These are phyloP conservation scores for Glaucidium brasilianum DNA, from an alignment of 2,113 vertebrate genomes.

Conservation along the genomic window DNA sequence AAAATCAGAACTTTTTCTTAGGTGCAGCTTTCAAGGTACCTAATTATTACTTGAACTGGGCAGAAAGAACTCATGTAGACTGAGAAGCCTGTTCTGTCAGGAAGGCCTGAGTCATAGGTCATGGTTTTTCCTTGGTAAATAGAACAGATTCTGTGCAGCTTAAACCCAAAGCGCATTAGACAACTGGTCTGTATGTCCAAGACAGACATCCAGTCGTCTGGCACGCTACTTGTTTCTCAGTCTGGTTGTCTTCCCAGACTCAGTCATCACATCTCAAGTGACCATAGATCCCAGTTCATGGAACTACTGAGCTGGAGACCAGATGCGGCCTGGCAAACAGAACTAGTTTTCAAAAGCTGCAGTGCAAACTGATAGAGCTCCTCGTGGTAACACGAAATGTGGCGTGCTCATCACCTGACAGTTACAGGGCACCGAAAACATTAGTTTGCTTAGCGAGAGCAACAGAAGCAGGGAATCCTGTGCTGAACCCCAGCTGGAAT, in stretches of 20 bases:
- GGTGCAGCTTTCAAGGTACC: constrained; percentile 34
- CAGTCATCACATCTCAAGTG: constrained; percentile 32
- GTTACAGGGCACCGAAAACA: not conserved
- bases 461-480: not conserved
- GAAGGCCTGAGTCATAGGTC: constrained; percentile 45
- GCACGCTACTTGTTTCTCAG: not conserved
- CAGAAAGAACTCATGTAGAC: not conserved
- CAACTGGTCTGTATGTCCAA: constrained; percentile 7
- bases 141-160: constrained; percentile 1
- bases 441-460: not conserved
- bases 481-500: not conserved
- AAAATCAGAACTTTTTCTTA: constrained; percentile 56
- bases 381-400: fast-evolving
- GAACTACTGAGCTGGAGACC: constrained; percentile 30
- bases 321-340: constrained; percentile 29
- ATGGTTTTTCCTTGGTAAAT: constrained; percentile 10
- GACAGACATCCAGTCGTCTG: not conserved
- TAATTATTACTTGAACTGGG: not conserved
- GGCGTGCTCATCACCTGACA: fast-evolving
- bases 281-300: not conserved
- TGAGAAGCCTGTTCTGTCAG: constrained; percentile 2
- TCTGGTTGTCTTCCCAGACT: constrained; percentile 49
- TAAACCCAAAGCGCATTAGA: not conserved
- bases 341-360: not conserved
- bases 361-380: not conserved